Base-by-base conservation (phyloP, 2,888 invertebrate species). In the Colostygia pectinataria region DNA sequence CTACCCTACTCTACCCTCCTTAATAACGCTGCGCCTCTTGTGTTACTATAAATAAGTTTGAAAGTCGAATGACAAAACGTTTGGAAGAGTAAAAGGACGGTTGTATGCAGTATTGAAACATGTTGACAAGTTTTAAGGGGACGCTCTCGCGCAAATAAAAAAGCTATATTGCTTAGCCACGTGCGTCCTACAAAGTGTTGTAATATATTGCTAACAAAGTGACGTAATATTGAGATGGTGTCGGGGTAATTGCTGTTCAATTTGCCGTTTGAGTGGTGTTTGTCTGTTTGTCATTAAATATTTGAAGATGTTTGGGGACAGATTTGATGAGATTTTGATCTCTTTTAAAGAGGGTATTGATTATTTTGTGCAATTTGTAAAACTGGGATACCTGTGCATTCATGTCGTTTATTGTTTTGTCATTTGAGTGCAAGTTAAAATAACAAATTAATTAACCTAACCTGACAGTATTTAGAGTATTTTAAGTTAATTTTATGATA, bases 61-160 rank as follows among this genome's bases (percentile, higher is more conserved):
- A 46, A 13, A 29, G 13, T 51, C 7, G 14, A 41, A 9, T 29
- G 13, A 18, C n/a, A n/a, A 23, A 20, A 8, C 12, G 2, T 14
- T 15, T 25, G 20, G 1, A 1, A 10, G 12, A 27, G 2, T 34
- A 39, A 10, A 28, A 24, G 2, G 14, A 27, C 28, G 14, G 31
- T 49, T 44, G 56, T 44, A 34, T 42, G 10, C 32, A 46, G 51
- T 61, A 73, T 74, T 63, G 76, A 78, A 80, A 83, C 80, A 85
- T 81, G 87, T 85, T 87, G 87, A 83, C 89, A 87, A 86, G 71
- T 82, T 80, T 80, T 77, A 74, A 83, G 81, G 83, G 60, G 82
- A 76, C 66, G 71, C 70, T 72, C 70, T 72, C 68, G 67, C 76
- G 70, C 84, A 88, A 89, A 89, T 89, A 89, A 89, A 89, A 88